These are phyloP conservation scores for Sarcophaga bullata DNA, from an alignment of 1,140 invertebrate species.

Conservation along the genomic window DNA sequence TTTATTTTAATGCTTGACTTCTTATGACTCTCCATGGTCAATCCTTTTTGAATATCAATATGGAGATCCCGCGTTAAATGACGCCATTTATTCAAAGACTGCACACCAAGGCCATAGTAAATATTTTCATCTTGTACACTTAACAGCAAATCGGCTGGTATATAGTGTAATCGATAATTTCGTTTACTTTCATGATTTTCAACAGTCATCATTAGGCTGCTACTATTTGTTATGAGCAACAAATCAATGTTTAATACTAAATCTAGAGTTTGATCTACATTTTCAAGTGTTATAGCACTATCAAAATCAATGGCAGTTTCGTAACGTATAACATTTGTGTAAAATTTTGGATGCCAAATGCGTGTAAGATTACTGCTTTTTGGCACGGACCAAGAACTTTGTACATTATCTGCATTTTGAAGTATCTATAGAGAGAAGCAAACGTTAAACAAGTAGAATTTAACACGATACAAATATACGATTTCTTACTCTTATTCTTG, in stretches of 20 bases:
- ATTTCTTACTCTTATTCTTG: conserved; percentile 68
- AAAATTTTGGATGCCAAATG: conserved; percentile 70
- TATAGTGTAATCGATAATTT: conserved; percentile 84
- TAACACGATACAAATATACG: neutral
- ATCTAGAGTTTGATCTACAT: conserved; percentile 77
- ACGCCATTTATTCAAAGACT: conserved; percentile 74
- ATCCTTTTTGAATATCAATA: conserved; percentile 92
- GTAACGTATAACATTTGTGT: conserved; percentile 75
- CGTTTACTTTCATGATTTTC: conserved; percentile 82
- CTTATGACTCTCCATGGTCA: conserved; percentile 72
- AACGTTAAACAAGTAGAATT: neutral
- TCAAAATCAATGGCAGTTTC: conserved; percentile 75
- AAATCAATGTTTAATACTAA: conserved; percentile 83
- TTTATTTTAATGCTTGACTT: conserved; percentile 73
- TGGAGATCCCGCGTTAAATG: conserved; percentile 87
- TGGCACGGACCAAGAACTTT: conserved; percentile 75
- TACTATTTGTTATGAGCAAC: conserved; percentile 79
- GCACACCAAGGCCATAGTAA: conserved; percentile 86
- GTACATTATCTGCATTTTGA: conserved; percentile 78
- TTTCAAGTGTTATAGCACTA: conserved; percentile 73
- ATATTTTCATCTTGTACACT: conserved; percentile 80
- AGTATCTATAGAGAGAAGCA: conserved; percentile 64
- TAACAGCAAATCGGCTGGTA: conserved; percentile 78
- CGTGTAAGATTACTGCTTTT: conserved; percentile 73
- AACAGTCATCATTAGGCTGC: conserved; percentile 80